Evolutionary conservation across 2,888 invertebrate genomes (phyloP), one percentile per base, ranked within the genome.

Genomic region (Drosophila nigricruria): DNA sequence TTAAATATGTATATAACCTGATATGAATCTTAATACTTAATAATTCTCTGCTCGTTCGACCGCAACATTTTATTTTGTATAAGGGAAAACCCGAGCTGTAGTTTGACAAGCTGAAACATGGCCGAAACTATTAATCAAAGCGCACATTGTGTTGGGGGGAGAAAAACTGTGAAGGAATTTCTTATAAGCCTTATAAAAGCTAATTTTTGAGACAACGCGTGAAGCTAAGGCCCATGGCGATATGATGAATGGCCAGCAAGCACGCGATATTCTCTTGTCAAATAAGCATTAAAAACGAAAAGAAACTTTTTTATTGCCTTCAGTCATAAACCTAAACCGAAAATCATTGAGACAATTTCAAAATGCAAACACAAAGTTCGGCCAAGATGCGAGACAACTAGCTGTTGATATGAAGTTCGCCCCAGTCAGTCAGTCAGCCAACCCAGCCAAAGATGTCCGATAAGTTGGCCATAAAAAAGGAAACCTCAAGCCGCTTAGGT

Each of bases 391-490:
- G 27, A 43, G 34, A 64, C 71, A 47, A 60, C 57, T 61, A 32
- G 47, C 57, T 36, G 47, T 23, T 34, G 56, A 72, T 53, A 72
- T 23, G 16, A 23, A 43, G 30, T 30, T 10, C 40, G 38, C 5
- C 45, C 27, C 6, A 47, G 16, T n/a, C 32, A 32, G 14, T 0
- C 16, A 14, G 8, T 8, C 20, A 52, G 38, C 8, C 14, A 38
- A 10, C 20, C 42, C n/a, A 10, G 12, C 25, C 9, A 25, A 6
- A 68, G 62, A 73, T 73, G 56, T 36, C 38, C 68, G 73, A 77
- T 77, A 73, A 77, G 57, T 34, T 40, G 40, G 27, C 78, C 34
- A 68, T 68, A 63, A 67, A 77, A 58, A 72, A 54, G 30, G 50
- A 56, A 63, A 60, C 47, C 38, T 77, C 56, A 72, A 77, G 75